Conservation (phyloP, 30 jellyfish, hydroid and myxozoan genomes). For the Clytia hemisphaerica region DNA sequence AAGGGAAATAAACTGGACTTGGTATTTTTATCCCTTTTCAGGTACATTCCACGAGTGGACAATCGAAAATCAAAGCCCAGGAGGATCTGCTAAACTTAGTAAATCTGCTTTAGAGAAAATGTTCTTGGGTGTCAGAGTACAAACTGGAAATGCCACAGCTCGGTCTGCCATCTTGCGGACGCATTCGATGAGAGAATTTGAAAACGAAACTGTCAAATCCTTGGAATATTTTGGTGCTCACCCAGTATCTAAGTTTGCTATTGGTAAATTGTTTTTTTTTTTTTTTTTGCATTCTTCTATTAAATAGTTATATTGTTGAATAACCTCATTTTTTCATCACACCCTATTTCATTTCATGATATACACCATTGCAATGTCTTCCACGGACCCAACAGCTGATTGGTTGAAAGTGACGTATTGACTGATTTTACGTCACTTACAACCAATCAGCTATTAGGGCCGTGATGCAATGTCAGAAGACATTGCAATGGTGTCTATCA, state of each 20-base stretch:
- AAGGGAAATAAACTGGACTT: too few relatives aligned
- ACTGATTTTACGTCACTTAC: too few relatives aligned
- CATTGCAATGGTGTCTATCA: too few relatives aligned
- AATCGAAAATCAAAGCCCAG: constrained; percentile 96
- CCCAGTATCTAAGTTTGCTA: constrained; percentile 74
- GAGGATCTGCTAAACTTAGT: constrained; percentile 95
- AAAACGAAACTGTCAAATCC: constrained; percentile 45
- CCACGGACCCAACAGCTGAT: too few relatives aligned
- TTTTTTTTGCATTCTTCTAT: too few relatives aligned
- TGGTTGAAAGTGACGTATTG: too few relatives aligned
- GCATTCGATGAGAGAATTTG: constrained; percentile 92
- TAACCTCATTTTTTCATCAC: too few relatives aligned
- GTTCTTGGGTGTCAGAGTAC: constrained; percentile 62
- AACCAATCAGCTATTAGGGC: too few relatives aligned
- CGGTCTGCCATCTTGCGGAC: constrained; percentile 80
- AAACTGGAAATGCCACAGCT: constrained; percentile 35
- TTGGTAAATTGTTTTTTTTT: constrained; percentile 34
- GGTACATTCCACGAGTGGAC: constrained; percentile 99
- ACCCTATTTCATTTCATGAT: too few relatives aligned
- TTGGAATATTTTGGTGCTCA: constrained; percentile 69
- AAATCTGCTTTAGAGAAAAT: constrained; percentile 84
- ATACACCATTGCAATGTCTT: too few relatives aligned
- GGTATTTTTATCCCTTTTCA: neutral
- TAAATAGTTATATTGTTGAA: too few relatives aligned
- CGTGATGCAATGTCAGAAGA: too few relatives aligned